These are phyloP conservation scores for Stenichneumon culpator DNA, from an alignment of 2,888 invertebrate genomes.

Conservation along the genomic window DNA sequence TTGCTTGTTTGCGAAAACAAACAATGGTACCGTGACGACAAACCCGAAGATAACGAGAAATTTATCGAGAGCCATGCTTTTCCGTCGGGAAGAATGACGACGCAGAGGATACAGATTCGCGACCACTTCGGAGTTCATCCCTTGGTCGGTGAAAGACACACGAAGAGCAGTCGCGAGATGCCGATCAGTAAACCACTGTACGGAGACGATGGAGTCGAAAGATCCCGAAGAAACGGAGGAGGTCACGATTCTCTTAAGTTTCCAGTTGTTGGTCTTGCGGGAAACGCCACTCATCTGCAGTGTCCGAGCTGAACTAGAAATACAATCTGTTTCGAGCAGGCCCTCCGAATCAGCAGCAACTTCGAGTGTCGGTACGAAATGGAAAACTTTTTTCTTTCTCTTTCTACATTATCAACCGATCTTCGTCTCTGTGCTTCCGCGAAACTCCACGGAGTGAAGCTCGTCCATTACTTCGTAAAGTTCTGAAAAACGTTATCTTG, in stretches of 20 bases:
- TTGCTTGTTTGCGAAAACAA: not conserved
- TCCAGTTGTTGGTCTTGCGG: not conserved
- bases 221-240: slow-evolving; percentile 12
- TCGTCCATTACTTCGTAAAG: not conserved
- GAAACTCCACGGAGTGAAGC: not conserved
- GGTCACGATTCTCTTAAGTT: slow-evolving; percentile 25
- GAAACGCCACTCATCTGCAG: not conserved
- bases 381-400: not conserved
- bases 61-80: not conserved
- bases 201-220: not conserved
- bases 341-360: not conserved
- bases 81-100: slow-evolving; percentile 23
- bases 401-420: not conserved
- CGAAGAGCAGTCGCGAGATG: slow-evolving; percentile 6
- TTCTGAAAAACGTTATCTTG: not conserved
- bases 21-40: not conserved
- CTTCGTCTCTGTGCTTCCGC: not conserved
- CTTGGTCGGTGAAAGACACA: slow-evolving; percentile 16
- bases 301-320: not conserved
- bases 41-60: not conserved
- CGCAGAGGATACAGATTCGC: slow-evolving; percentile 13
- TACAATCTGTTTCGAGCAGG: not conserved
- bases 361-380: not conserved
- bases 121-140: slow-evolving; percentile 28
- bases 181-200: not conserved